Base-by-base conservation (phyloP, 2,888 invertebrate genomes). In the Dicyrtomina minuta region DNA sequence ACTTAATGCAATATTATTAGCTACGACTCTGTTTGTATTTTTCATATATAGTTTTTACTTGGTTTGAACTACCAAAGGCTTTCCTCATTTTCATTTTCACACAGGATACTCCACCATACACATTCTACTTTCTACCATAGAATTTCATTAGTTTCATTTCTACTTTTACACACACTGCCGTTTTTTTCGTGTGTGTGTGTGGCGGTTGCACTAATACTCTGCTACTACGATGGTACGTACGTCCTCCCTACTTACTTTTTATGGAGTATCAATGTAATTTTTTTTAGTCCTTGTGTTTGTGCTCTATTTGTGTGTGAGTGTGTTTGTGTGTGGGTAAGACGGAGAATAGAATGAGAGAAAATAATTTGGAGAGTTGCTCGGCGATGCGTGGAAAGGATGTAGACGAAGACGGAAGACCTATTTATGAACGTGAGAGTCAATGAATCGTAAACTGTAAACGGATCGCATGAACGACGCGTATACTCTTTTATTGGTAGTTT, bases 381-480 rank as follows among this genome's bases (percentile, higher is more conserved):
- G 33, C 33, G 8, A 33, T 33, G 46, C 61, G 61, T 46, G 17
- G 44, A 27, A 46, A 43, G 46, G 51, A 53, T 22, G 51, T 8
- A 53, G 51, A 53, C 55, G 61, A 26, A 60, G 59, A 61, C 61
- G 61, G 46, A 61, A 61, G 44, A 46, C 46, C 61, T 46, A 61
- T 61, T 61, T 61, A 61, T 61, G 46, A 61, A 61, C 46, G 44
- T 46, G 61, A 17, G 15, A 60, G 46, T 61, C 61, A 61, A 61
- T 61, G 61, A 61, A 61, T 46, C 61, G 61, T 61, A 61, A 61
- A 61, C 61, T 61, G 46, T 46, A 46, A 44, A 61, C 46, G 15
- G 46, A 61, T 46, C 61, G 61, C 61, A 61, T 61, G 61, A 61
- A 61, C 27, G 61, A 44, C 20, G 51, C 20, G 43, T 60, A n/a